Base-by-base conservation (phyloP, 1,140 invertebrate genomes). In the Colletes gigas region DNA sequence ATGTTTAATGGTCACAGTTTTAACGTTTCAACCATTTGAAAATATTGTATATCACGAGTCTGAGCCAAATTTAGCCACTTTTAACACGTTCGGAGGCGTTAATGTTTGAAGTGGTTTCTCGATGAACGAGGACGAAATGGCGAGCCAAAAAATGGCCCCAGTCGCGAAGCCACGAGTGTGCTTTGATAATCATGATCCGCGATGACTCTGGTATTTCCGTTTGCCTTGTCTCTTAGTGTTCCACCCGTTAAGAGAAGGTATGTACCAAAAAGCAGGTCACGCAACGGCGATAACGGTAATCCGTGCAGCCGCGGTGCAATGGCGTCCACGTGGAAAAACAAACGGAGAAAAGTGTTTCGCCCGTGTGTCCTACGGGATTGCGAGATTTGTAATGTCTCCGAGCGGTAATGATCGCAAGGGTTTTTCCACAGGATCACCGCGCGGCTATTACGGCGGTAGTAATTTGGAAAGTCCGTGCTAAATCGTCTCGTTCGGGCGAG, bases 231-330 rank as follows among this genome's bases (percentile, higher is more conserved):
- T 55, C 52, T 66, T 67, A 67, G 30, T 12, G 39, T 30, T 55
- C 41, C 30, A 44, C 21, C 30, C 21, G 55, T 15, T 21, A 14
- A 21, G 59, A 17, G 63, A 72, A 77, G 47, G 55, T 63, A 80
- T 54, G 77, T 82, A 77, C 81, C 81, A 55, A 87, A 86, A 88
- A 88, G 79, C 85, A 87, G 86, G 85, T 88, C 86, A 87, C 83
- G 74, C 69, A 79, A 79, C 85, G 83, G 85, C 81, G 86, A 88
- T 88, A 88, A 86, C 86, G 83, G 86, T 88, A 85, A 83, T 86
- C 86, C 77, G 68, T 65, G 76, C 52, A 78, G 52, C 54, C 72
- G 63, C 76, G 77, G 83, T 85, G 86, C 83, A 88, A 87, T 70
- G 69, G 73, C 74, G 66, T 87, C 76, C 85, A 82, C 75, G 83